Percentiles rank a stretch among this genome's conserved stretches.
These are phyloP conservation scores for Trichosurus vulpecula DNA, from an alignment of 2,797 vertebrate genomes.

Conservation along the genomic window DNA sequence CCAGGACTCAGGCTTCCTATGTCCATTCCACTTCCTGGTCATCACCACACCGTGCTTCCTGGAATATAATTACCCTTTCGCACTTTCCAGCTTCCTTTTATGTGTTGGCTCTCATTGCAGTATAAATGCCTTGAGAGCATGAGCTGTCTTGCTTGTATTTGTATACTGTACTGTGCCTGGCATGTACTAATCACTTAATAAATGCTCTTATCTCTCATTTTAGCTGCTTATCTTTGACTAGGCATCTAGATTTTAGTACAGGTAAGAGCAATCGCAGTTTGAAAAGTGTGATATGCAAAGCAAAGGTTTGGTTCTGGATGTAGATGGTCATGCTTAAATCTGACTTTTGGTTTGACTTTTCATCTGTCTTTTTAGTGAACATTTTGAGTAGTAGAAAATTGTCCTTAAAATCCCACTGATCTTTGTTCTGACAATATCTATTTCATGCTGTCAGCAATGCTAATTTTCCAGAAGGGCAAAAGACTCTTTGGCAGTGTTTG, in stretches of 20 bases:
- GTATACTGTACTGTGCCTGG: not conserved
- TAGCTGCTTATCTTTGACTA: not conserved
- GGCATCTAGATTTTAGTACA: not conserved
- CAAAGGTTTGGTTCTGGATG: not conserved
- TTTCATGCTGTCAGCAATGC: slow-evolving; percentile 28
- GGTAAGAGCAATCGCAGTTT: not conserved
- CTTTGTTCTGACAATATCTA: not conserved
- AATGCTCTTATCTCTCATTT: not conserved
- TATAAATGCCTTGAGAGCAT: not conserved
- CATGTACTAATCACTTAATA: not conserved
- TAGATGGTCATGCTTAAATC: not conserved
- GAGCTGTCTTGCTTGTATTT: not conserved
- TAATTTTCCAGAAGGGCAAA: not conserved
- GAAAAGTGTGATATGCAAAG: not conserved
- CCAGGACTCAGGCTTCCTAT: not conserved
- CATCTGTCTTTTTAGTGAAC: not conserved
- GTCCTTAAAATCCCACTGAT: slow-evolving; percentile 31
- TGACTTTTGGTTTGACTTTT: not conserved
- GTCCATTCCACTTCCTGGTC: not conserved
- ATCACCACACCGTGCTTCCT: not conserved
- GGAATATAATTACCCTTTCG: not conserved
- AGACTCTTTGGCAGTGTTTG: slow-evolving; percentile 1
- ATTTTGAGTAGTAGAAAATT: slow-evolving; percentile 6
- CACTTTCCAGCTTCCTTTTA: not conserved
- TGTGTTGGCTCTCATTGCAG: not conserved